phyloP scores from a whole-genome alignment of 2,888 invertebrate species.

The Habrosyne pyritoides region DNA sequence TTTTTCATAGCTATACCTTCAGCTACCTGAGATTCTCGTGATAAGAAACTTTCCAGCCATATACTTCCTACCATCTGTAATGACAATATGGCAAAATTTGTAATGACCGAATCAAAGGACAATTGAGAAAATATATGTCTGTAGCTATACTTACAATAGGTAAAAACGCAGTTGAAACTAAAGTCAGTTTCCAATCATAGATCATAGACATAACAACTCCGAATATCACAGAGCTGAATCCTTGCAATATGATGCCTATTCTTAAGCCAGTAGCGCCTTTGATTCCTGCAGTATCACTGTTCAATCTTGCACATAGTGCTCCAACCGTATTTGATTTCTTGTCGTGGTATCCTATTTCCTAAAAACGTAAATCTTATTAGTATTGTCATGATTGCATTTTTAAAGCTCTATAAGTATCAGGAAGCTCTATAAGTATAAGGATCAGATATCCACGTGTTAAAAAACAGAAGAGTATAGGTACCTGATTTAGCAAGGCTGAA shows the following conservation, averaged over 20 bases:
- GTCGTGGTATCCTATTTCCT: slow-evolving; percentile 87
- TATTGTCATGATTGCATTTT: too few species aligned
- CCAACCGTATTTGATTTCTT: slow-evolving; percentile 85
- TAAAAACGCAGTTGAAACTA: slow-evolving; percentile 83
- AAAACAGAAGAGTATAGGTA: too few species aligned
- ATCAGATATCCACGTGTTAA: too few species aligned
- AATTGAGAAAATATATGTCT: neutral
- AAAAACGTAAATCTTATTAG: too few species aligned
- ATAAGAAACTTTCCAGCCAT: slow-evolving; percentile 84
- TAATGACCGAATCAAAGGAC: neutral
- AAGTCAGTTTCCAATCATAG: slow-evolving; percentile 85
- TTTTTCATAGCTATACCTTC: slow-evolving; percentile 85
- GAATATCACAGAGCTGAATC: slow-evolving; percentile 83
- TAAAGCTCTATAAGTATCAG: too few species aligned
- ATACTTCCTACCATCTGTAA: slow-evolving; percentile 82
- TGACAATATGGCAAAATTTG: neutral
- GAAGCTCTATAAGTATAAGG: too few species aligned
- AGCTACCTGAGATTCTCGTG: slow-evolving; percentile 82
- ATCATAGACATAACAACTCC: slow-evolving; percentile 83
- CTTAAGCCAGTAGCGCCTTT: slow-evolving; percentile 86
- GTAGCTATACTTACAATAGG: slow-evolving; percentile 77
- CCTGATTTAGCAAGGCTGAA: slow-evolving; percentile 82
- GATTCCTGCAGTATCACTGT: slow-evolving; percentile 85
- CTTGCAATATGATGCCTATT: slow-evolving; percentile 84
- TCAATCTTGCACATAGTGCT: slow-evolving; percentile 84